phyloP scores from a whole-genome alignment of 30 jellyfish, hydroid and myxozoan genomes.

The Hydractinia echinata region DNA sequence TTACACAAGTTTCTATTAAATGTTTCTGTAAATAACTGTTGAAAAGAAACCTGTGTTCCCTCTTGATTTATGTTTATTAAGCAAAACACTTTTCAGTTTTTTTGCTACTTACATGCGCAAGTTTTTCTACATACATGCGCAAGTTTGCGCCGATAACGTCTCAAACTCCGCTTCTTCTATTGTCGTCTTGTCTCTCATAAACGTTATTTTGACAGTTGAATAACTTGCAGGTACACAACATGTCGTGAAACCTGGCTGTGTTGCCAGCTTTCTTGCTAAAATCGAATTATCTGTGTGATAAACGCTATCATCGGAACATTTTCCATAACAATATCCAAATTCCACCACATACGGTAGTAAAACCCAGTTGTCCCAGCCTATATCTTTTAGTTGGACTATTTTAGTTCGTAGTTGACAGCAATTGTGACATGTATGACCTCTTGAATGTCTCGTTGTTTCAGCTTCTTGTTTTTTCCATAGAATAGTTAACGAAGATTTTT shows the following conservation, averaged over 20 bases:
- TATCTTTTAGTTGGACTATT: background rate
- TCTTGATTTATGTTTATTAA: too few relatives aligned
- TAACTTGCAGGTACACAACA: background rate
- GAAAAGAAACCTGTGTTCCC: too few relatives aligned
- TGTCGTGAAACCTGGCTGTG: background rate
- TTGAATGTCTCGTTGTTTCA: background rate
- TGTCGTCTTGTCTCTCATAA: too few relatives aligned
- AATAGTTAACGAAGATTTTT: constrained; percentile 1
- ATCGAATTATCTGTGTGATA: background rate
- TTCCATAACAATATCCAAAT: constrained; percentile 6
- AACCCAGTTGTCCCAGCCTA: constrained; percentile 19
- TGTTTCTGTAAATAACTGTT: too few relatives aligned
- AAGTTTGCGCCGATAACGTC: too few relatives aligned
- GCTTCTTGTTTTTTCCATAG: constrained; percentile 9
- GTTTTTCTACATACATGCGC: too few relatives aligned
- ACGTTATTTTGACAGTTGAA: background rate
- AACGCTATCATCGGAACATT: background rate
- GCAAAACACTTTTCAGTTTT: too few relatives aligned
- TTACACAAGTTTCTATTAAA: too few relatives aligned
- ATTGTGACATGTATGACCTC: background rate
- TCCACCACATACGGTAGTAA: background rate
- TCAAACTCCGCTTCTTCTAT: too few relatives aligned
- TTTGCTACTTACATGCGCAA: too few relatives aligned
- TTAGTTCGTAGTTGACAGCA: constrained; percentile 12
- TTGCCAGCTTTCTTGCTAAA: background rate